Evolutionary conservation across 1,140 invertebrate genomes (phyloP).

Genomic region (Macrostomum lignano): DNA sequence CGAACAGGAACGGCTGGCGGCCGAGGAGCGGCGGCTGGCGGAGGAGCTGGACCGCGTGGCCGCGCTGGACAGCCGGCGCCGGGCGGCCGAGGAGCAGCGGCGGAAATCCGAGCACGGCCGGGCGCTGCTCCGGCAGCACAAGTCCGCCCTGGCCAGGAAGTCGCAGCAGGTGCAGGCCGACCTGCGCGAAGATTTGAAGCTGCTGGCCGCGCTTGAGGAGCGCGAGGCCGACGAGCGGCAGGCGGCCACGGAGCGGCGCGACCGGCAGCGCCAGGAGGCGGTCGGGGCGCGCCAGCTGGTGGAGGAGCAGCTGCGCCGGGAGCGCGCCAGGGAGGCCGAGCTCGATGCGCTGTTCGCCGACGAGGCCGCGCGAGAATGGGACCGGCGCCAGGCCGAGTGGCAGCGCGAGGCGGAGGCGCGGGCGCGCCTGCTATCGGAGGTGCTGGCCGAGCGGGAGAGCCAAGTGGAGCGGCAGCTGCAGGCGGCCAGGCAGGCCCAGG

Average conservation of each 20-base stretch:
- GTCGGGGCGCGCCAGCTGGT: slow-evolving; percentile 13
- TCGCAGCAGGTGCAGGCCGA: slow-evolving; percentile 21
- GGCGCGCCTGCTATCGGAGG: slow-evolving; percentile 23
- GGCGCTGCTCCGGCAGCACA: slow-evolving; percentile 20
- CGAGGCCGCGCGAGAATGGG: slow-evolving; percentile 25
- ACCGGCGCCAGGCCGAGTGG: slow-evolving; percentile 23
- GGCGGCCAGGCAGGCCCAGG: slow-evolving; percentile 13
- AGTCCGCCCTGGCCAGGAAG: slow-evolving; percentile 18
- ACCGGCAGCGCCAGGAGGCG: background rate
- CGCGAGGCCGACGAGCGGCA: background rate
- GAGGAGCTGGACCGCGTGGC: no score
- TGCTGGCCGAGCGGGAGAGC: slow-evolving; percentile 16
- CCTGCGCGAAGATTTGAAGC: no score
- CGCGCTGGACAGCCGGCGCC: no score
- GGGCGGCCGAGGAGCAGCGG: no score
- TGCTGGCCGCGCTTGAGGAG: no score
- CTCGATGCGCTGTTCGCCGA: slow-evolving; percentile 23
- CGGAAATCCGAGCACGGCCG: no score
- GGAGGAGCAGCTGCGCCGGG: slow-evolving; percentile 21
- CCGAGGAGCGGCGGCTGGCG: no score
- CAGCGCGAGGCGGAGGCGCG: slow-evolving; percentile 18
- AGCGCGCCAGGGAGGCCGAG: slow-evolving; percentile 24
- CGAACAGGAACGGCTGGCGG: no score
- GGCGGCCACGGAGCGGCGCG: no score
- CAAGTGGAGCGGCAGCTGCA: slow-evolving; percentile 19